phyloP scores from a whole-genome alignment of 2,797 vertebrate species.

The Pantherophis alleghaniensis region DNA sequence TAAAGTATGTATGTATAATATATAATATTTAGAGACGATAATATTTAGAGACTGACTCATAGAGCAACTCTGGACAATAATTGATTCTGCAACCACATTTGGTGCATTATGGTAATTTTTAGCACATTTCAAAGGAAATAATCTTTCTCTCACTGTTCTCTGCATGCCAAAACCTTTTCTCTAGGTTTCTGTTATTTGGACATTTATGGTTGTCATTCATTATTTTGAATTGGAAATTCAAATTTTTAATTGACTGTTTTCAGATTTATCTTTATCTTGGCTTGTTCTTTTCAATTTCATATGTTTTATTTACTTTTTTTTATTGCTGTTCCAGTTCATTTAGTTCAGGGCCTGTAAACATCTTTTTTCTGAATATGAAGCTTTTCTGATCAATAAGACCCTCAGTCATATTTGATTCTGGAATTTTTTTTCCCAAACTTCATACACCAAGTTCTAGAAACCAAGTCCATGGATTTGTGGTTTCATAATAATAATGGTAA shows the following conservation, averaged over 20 bases:
- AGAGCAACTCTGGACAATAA: background rate
- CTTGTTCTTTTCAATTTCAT: background rate
- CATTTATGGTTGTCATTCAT: background rate
- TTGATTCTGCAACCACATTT: background rate
- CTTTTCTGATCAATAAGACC: background rate
- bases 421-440: background rate
- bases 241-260: background rate
- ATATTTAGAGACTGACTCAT: too few relatives aligned
- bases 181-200: background rate
- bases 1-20: too few relatives aligned
- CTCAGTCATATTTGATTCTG: background rate
- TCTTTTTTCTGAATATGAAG: background rate
- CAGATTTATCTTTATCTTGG: background rate
- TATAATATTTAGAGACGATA: too few relatives aligned
- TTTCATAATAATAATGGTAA: background rate
- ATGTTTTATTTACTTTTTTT: background rate
- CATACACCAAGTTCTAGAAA: background rate
- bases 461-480: background rate
- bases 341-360: background rate
- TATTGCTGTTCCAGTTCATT: background rate
- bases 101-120: background rate
- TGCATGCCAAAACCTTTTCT: background rate
- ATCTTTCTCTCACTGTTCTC: background rate
- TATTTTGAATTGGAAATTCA: background rate
- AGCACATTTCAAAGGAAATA: background rate